Percentiles rank a stretch among this genome's conserved stretches.
These are phyloP conservation scores for Platycercus adscitus DNA, from an alignment of 2,113 vertebrate species.

Conservation along the genomic window DNA sequence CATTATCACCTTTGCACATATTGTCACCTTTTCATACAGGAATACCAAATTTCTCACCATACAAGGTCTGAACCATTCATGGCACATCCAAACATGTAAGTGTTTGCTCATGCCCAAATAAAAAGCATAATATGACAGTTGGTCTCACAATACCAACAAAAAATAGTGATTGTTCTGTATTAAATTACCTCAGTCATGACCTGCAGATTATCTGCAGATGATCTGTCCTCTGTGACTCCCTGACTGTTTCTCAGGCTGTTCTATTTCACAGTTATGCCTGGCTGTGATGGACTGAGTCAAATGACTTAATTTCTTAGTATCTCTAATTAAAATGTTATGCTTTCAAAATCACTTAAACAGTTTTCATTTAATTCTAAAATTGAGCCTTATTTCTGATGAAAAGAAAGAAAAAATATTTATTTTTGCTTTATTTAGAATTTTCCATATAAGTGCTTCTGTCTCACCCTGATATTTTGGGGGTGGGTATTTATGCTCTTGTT, in stretches of 20 bases:
- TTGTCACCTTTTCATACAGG: fast-evolving
- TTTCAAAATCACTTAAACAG: slow-evolving; percentile 11
- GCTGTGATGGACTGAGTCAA: slow-evolving; percentile 2
- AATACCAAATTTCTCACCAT: not conserved
- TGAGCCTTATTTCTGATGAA: not conserved
- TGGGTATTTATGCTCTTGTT: not conserved
- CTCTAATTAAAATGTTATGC: not conserved
- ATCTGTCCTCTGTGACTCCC: slow-evolving; percentile 17
- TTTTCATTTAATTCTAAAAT: not conserved
- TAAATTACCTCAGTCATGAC: slow-evolving; percentile 44
- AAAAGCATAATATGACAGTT: not conserved
- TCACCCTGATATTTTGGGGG: not conserved
- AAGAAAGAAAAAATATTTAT: not conserved
- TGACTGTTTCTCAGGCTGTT: slow-evolving; percentile 18
- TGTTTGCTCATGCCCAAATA: not conserved
- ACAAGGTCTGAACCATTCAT: not conserved
- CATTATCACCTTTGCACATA: not conserved
- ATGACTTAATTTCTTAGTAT: slow-evolving; percentile 21
- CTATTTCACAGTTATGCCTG: not conserved
- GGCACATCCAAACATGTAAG: not conserved
- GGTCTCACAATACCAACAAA: slow-evolving; percentile 18
- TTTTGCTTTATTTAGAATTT: slow-evolving; percentile 9
- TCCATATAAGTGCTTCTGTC: not conserved
- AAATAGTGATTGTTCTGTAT: not conserved
- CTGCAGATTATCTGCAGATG: slow-evolving; percentile 42